Percentiles rank a stretch among this genome's conserved stretches.
Conservation (phyloP, 2,888 invertebrate species). For the Bibio marci region DNA sequence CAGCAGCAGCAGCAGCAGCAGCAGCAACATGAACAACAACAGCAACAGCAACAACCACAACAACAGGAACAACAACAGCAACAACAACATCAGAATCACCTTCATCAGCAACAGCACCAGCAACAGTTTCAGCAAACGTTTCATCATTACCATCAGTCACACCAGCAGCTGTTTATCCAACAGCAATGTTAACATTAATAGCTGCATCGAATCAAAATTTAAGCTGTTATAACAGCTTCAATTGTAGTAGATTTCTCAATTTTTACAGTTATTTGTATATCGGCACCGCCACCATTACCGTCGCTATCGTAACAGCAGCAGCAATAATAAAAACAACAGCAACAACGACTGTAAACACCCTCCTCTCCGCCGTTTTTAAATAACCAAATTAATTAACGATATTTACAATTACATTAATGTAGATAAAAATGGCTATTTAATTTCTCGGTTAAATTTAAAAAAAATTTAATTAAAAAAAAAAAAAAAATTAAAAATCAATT, state of each 20-base stretch:
- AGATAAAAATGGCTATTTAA: too few species aligned
- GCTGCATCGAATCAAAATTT: constrained; percentile 16
- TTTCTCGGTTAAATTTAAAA: too few species aligned
- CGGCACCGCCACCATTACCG: constrained; percentile 8
- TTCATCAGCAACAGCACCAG: constrained; percentile 12
- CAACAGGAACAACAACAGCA: constrained; percentile 9
- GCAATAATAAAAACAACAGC: too few species aligned
- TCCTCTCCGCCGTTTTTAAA: not conserved
- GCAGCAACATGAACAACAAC: constrained; percentile 15
- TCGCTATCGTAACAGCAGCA: too few species aligned
- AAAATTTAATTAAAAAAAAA: too few species aligned
- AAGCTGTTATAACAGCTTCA: constrained; percentile 18
- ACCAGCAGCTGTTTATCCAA: constrained; percentile 1
- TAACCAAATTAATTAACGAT: too few species aligned
- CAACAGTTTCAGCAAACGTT: constrained; percentile 15
- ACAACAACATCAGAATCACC: constrained; percentile 10
- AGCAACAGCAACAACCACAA: constrained; percentile 11
- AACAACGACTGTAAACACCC: constrained; percentile 4
- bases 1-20: constrained; percentile 11
- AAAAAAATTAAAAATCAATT: too few species aligned
- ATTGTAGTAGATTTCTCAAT: constrained; percentile 21
- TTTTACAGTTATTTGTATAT: constrained; percentile 17
- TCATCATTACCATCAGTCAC: constrained; percentile 12
- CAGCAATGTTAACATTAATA: constrained; percentile 14
- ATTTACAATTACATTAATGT: too few species aligned